Conservation (phyloP, 2,888 invertebrate species). For the Nomada ferruginata region DNA sequence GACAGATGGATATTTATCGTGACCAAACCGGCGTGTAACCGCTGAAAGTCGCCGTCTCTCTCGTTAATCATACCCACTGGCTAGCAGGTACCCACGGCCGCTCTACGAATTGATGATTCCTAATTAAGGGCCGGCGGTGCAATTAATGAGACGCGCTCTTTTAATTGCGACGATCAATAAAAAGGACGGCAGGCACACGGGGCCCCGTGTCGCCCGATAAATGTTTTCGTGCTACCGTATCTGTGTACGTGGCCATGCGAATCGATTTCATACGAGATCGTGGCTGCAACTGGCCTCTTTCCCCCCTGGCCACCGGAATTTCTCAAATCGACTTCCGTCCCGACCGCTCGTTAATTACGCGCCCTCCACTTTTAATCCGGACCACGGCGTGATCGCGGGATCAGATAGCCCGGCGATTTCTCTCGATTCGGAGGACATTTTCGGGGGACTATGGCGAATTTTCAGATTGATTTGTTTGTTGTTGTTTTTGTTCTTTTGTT, state of each 20-base stretch:
- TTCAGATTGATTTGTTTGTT: no score
- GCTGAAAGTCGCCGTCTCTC: constrained; percentile 19
- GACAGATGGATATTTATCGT: constrained; percentile 73
- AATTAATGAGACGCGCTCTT: constrained; percentile 82
- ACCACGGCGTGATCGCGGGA: constrained; percentile 18
- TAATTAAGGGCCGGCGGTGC: constrained; percentile 81
- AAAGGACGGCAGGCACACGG: constrained; percentile 38
- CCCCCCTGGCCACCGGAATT: constrained; percentile 64
- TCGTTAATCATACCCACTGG: constrained; percentile 72
- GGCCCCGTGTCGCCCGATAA: constrained; percentile 77
- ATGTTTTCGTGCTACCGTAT: constrained; percentile 82
- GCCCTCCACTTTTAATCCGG: constrained; percentile 41
- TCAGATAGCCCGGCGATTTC: constrained; percentile 7
- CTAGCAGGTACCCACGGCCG: constrained; percentile 53
- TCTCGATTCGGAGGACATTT: background rate
- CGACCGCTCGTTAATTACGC: constrained; percentile 64
- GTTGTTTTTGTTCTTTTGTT: no score
- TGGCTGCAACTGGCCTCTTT: background rate
- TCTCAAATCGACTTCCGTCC: constrained; percentile 75
- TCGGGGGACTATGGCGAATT: background rate
- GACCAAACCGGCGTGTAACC: constrained; percentile 29
- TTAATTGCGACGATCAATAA: constrained; percentile 83
- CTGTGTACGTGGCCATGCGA: constrained; percentile 42
- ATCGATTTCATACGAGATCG: constrained; percentile 42
- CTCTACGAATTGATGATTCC: constrained; percentile 81